Evolutionary conservation across 1,140 invertebrate species (phyloP), one percentile per base, ranked within the genome.

Genomic region (Drosophila persimilis): DNA sequence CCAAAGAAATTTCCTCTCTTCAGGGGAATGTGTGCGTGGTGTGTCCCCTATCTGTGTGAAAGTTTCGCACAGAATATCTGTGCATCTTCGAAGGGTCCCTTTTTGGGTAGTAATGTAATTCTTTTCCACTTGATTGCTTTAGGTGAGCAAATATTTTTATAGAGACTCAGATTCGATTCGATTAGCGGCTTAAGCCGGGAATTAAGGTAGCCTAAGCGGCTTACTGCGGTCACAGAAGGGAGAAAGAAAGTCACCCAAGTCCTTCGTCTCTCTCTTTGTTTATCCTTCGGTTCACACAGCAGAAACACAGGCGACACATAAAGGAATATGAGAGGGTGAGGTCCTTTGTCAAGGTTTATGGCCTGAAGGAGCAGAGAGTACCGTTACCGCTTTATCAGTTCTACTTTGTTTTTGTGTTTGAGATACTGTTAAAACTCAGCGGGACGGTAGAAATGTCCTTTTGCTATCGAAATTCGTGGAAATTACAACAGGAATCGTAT

Each of bases 121-220:
- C 29, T 35, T 63, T 80, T 75, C 45, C 77, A 71, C 64, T 71
- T 80, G 77, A 76, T 61, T 81, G 46, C 17, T 31, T 50, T 0
- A n/a, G 43, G 20, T 56, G 50, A 39, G 52, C 47, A 47, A 60
- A 64, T 59, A 58, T 80, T 55, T 63, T 57, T 48, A 69, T 57
- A 57, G 9, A 22, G 24, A 9, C 41, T 47, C 41, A 26, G 31
- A 69, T 69, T 17, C 22, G 29, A 57, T 56, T 66, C 48, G 39
- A 69, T 74, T 74, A 74, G 55, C 55, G 65, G 17, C 31, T 72
- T 72, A 53, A 43, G 3, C 9, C 52, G 20, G 66, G 52, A 69
- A 69, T 69, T 70, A 69, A 13, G 65, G 24, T 26, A 39, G 35
- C 39, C 64, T 70, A 70, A 70, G 63, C 66, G 26, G 66, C 66